A percentile compares a stretch with the other conserved stretches of the same genome.
Conservation (phyloP, 2,797 vertebrate genomes). For the Hapalemur alaotrensis region DNA sequence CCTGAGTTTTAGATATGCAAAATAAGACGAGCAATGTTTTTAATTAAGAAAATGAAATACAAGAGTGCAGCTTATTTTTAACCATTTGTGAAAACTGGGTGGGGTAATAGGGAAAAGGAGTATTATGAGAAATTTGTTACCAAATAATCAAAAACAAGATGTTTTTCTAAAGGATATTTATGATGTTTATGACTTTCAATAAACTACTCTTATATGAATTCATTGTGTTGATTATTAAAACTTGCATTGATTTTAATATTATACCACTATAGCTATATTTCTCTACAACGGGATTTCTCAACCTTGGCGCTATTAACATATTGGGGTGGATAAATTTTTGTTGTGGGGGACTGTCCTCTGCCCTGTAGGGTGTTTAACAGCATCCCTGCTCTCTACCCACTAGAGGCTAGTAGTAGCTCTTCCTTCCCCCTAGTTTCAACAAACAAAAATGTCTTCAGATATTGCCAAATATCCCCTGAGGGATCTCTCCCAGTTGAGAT, state of each 20-base stretch:
- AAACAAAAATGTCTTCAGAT: not conserved
- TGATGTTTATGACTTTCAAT: not conserved
- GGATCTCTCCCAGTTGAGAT: not conserved
- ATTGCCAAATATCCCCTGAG: not conserved
- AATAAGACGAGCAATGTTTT: conserved; percentile 48
- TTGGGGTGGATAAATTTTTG: not conserved
- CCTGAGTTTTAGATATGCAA: conserved; percentile 48
- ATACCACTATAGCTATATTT: not conserved
- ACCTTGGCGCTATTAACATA: not conserved
- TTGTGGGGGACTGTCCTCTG: not conserved
- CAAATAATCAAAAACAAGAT: conserved; percentile 27
- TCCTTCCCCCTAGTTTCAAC: not conserved
- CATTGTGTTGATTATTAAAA: not conserved
- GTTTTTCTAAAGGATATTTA: conserved; percentile 33
- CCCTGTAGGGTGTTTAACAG: not conserved
- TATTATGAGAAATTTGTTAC: not conserved
- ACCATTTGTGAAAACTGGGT: not conserved
- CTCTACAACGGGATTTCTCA: not conserved
- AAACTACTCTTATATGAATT: not conserved
- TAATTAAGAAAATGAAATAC: conserved; percentile 50
- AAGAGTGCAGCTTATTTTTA: conserved; percentile 37
- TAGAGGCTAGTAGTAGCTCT: not conserved
- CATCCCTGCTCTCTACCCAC: not conserved
- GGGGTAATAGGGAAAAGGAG: not conserved
- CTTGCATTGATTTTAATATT: not conserved